Conservation (phyloP, 2,113 vertebrate species). For the Dromiciops gliroides region DNA sequence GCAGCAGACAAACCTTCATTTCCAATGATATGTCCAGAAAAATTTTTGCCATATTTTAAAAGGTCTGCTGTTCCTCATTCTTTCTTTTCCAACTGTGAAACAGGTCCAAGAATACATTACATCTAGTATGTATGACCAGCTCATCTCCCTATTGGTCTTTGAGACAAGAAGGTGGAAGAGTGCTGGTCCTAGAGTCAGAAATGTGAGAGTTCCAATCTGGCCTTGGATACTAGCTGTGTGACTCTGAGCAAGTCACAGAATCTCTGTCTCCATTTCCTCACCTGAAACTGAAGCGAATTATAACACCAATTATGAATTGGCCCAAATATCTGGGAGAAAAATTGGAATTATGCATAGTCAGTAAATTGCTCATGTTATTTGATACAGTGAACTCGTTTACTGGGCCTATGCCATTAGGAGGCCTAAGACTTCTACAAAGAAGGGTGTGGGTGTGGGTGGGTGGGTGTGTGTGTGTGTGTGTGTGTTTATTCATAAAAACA, state of each 20-base stretch:
- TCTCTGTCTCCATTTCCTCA: neutral
- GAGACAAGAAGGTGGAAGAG: neutral
- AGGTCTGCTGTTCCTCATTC: neutral
- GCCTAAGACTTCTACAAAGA: too few species aligned
- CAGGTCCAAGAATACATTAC: conserved; percentile 24
- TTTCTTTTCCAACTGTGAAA: neutral
- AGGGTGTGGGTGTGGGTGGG: too few species aligned
- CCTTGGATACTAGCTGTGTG: neutral
- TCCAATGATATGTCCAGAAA: conserved; percentile 26
- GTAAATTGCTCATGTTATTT: neutral
- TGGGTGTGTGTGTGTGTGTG: too few species aligned
- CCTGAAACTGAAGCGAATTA: neutral
- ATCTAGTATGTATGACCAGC: neutral
- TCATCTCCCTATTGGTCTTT: neutral
- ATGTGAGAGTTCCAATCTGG: neutral
- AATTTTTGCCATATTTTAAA: conserved; percentile 4
- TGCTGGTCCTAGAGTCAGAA: neutral
- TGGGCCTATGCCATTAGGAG: neutral
- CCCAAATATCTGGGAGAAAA: neutral
- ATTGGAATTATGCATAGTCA: neutral
- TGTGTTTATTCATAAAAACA: too few species aligned
- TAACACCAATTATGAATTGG: neutral
- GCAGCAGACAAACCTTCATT: conserved; percentile 51
- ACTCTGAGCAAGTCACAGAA: neutral
- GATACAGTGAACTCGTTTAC: neutral